phyloP scores from a whole-genome alignment of 2,888 invertebrate species.

The Folsomia candida region DNA sequence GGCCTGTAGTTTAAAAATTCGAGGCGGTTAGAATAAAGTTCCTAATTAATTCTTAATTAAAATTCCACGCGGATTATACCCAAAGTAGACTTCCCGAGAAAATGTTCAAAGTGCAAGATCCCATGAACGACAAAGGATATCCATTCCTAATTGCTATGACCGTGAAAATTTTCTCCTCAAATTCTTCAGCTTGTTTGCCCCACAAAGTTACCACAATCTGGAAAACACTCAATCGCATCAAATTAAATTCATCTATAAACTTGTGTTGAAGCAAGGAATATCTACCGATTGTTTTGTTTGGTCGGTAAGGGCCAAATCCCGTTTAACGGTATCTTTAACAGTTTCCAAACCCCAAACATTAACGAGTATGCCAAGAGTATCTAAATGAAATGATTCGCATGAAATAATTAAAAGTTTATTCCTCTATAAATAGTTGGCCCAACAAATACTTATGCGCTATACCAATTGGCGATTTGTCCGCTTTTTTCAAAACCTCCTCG shows the following conservation, averaged over 20 bases:
- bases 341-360: not conserved
- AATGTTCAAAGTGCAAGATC: not conserved
- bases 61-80: not conserved
- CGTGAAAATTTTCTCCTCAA: not conserved
- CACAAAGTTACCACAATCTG: not conserved
- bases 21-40: too few species aligned
- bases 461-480: not conserved
- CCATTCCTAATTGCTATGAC: not conserved
- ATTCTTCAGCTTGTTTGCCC: not conserved
- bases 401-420: not conserved
- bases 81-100: not conserved
- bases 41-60: too few species aligned
- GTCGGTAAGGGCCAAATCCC: not conserved
- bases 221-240: not conserved
- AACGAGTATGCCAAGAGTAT: not conserved
- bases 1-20: not conserved
- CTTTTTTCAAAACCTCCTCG: not conserved
- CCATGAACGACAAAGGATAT: not conserved
- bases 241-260: too few species aligned
- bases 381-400: not conserved
- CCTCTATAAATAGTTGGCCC: not conserved
- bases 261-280: not conserved
- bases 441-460: not conserved
- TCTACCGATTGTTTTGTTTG: not conserved
- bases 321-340: not conserved